Conservation (phyloP, 2,888 invertebrate genomes). For the Syrphus vitripennis region DNA sequence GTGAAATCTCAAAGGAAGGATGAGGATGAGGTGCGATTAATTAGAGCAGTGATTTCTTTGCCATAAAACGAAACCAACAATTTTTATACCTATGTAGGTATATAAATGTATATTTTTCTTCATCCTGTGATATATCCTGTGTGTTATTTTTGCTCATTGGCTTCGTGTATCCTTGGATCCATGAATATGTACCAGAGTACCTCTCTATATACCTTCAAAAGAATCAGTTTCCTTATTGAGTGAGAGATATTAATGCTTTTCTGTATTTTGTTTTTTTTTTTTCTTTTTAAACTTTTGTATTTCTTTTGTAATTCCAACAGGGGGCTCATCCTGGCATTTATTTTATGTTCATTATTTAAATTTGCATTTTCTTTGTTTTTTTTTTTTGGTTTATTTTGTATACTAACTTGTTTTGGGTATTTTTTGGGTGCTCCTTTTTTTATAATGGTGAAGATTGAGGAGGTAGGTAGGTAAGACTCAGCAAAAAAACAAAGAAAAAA, state of each 20-base stretch:
- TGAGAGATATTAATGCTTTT: conserved; percentile 10
- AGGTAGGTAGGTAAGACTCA: neutral
- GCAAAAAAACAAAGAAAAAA: neutral
- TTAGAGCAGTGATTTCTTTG: conserved; percentile 47
- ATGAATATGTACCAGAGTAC: neutral
- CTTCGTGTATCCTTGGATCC: neutral
- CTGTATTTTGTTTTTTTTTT: neutral
- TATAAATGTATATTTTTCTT: neutral
- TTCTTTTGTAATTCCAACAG: neutral
- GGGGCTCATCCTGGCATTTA: conserved; percentile 21
- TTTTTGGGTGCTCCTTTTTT: neutral
- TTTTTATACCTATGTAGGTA: neutral
- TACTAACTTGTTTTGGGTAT: conserved; percentile 18
- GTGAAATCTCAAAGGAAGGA: neutral
- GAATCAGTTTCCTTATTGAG: conserved; percentile 17
- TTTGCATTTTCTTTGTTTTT: conserved; percentile 59
- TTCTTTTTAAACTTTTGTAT: neutral
- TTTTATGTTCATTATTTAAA: conserved; percentile 67
- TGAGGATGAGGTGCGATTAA: conserved; percentile 40
- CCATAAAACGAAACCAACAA: neutral
- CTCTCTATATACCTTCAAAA: neutral
- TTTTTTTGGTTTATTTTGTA: neutral
- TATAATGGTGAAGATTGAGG: neutral
- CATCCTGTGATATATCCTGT: neutral
- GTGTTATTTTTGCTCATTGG: neutral